A percentile compares a stretch with the other conserved stretches of the same genome.
phyloP scores from a whole-genome alignment of 2,888 invertebrate genomes.

The Teleogryllus oceanicus region DNA sequence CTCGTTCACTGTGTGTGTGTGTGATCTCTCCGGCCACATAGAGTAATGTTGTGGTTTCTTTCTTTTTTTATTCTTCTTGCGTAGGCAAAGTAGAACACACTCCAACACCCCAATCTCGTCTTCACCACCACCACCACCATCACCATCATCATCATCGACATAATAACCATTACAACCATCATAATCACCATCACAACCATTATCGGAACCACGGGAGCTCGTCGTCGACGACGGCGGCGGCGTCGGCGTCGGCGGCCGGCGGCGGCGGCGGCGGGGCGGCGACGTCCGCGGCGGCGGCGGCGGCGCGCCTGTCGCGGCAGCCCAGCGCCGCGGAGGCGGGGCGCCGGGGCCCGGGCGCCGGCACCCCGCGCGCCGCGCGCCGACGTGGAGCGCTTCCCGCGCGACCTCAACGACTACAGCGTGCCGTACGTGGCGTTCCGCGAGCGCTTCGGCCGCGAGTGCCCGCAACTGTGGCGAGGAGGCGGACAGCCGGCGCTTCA shows the following conservation, averaged over 20 bases:
- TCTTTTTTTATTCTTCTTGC: slow-evolving; percentile 39
- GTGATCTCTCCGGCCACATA: slow-evolving; percentile 22
- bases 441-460: slow-evolving; percentile 35
- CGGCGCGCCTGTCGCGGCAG: slow-evolving; percentile 27
- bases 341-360: neutral
- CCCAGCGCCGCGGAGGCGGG: neutral
- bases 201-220: neutral
- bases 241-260: slow-evolving; percentile 52
- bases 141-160: slow-evolving; percentile 30
- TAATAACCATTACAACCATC: slow-evolving; percentile 30
- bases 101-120: slow-evolving; percentile 24
- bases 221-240: slow-evolving; percentile 40
- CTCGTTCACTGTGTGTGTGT: slow-evolving; percentile 24
- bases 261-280: slow-evolving; percentile 49
- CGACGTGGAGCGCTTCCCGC: slow-evolving; percentile 38
- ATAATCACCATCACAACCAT: slow-evolving; percentile 24
- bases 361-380: slow-evolving; percentile 12
- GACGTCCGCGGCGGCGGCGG: slow-evolving; percentile 49
- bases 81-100: slow-evolving; percentile 57
- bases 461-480: slow-evolving; percentile 50
- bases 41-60: slow-evolving; percentile 32
- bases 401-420: slow-evolving; percentile 41
- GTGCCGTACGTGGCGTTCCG: slow-evolving; percentile 38
- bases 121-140: slow-evolving; percentile 28
- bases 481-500: slow-evolving; percentile 67